Evolutionary conservation across 2,113 vertebrate species (phyloP).

Genomic region (Grus americana): DNA sequence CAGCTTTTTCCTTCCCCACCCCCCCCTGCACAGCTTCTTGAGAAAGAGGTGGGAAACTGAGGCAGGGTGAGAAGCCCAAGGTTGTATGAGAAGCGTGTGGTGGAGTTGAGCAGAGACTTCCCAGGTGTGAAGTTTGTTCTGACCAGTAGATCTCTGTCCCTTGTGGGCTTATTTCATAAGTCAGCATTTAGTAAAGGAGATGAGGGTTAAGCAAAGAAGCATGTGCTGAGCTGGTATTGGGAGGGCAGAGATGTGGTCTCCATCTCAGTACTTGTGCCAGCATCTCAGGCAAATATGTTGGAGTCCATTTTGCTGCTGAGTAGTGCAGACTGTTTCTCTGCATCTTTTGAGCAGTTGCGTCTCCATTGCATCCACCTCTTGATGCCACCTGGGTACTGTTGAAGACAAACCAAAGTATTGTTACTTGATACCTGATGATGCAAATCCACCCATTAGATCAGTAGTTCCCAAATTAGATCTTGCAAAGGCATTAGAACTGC

Average conservation of each 20-base stretch:
- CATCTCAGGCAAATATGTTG: neutral
- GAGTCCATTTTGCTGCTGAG: neutral
- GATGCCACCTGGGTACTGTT: neutral
- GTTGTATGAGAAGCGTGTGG: neutral
- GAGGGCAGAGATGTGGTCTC: neutral
- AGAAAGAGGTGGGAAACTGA: neutral
- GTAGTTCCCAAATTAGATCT: neutral
- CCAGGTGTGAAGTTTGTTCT: neutral
- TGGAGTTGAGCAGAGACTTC: neutral
- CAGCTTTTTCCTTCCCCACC: neutral
- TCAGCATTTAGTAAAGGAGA: neutral
- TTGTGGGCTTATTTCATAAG: rapidly evolving
- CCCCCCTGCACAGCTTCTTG: neutral
- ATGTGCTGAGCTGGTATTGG: rapidly evolving
- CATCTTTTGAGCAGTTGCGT: neutral
- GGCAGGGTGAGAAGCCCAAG: neutral
- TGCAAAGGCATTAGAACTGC: neutral
- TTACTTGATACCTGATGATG: rapidly evolving
- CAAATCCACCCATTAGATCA: neutral
- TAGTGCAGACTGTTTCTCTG: neutral
- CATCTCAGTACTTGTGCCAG: neutral
- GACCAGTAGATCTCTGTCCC: neutral
- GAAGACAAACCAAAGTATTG: neutral
- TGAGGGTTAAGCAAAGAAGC: neutral
- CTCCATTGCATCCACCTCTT: rapidly evolving